Conservation (phyloP, 2,888 invertebrate species). For the Thymelicus lineola region DNA sequence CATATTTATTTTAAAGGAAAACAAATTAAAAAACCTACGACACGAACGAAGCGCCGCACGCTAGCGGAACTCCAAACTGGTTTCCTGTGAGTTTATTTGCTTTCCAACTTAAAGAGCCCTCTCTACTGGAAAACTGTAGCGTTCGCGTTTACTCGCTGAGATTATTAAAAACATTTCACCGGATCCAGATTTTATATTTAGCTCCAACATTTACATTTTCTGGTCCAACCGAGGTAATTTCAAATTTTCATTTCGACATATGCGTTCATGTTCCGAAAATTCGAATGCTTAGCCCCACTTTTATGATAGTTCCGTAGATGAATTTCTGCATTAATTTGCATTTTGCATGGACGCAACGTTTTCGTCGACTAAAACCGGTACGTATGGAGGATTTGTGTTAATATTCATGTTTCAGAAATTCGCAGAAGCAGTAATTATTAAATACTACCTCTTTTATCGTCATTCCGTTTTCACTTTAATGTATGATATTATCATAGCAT, state of each 20-base stretch:
- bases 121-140: conserved; percentile 56
- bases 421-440: background rate
- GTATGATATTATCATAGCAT: no score
- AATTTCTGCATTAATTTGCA: conserved; percentile 21
- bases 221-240: conserved; percentile 19
- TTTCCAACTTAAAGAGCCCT: conserved; percentile 57
- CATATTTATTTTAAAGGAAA: conserved; percentile 12
- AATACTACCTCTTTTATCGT: no score
- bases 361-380: background rate
- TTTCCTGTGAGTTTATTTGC: conserved; percentile 56
- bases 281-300: conserved; percentile 11
- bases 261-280: conserved; percentile 14
- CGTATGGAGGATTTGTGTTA: background rate
- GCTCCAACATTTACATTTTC: conserved; percentile 33
- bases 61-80: conserved; percentile 26
- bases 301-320: conserved; percentile 4
- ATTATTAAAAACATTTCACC: conserved; percentile 49
- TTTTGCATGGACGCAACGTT: conserved; percentile 5
- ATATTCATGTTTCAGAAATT: conserved; percentile 1
- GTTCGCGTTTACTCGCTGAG: conserved; percentile 42
- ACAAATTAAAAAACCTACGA: conserved; percentile 14
- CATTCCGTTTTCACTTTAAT: no score
- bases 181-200: conserved; percentile 34
- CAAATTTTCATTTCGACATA: conserved; percentile 23
- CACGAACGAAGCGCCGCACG: background rate